Percentiles rank a stretch among this genome's conserved stretches.
Conservation (phyloP, 1,140 invertebrate species). For the Archivesica marissinica region DNA sequence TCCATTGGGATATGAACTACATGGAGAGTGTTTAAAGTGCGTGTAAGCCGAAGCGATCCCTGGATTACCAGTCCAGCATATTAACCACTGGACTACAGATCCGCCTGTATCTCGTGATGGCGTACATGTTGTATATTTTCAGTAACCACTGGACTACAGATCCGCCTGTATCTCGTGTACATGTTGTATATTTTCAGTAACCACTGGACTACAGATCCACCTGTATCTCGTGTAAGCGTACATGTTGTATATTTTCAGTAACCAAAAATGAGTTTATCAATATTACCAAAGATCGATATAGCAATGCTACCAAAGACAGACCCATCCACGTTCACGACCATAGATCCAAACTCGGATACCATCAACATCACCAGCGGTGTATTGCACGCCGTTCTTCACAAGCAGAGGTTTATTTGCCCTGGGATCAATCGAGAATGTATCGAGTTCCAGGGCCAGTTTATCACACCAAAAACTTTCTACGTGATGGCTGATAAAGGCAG, state of each 20-base stretch:
- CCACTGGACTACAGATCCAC: background rate
- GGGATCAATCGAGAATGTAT: slow-evolving; percentile 84
- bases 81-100: background rate
- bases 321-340: no score
- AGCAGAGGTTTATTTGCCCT: slow-evolving; percentile 84
- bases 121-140: background rate
- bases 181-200: no score
- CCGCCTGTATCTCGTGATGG: background rate
- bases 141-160: no score
- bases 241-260: background rate
- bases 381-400: slow-evolving; percentile 80
- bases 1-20: no score
- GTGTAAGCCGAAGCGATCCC: no score
- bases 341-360: slow-evolving; percentile 52
- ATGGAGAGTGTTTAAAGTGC: no score
- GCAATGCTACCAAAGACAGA: background rate
- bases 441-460: slow-evolving; percentile 80
- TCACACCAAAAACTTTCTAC: slow-evolving; percentile 83
- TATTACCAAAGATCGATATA: background rate
- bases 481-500: slow-evolving; percentile 84
- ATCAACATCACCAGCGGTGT: slow-evolving; percentile 82
- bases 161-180: no score
- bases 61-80: no score
- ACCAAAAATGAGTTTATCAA: background rate
- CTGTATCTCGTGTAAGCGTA: background rate